Percentiles rank a stretch among this genome's conserved stretches.
Conservation (phyloP, 2,797 vertebrate genomes). For the Gouania willdenowi region DNA sequence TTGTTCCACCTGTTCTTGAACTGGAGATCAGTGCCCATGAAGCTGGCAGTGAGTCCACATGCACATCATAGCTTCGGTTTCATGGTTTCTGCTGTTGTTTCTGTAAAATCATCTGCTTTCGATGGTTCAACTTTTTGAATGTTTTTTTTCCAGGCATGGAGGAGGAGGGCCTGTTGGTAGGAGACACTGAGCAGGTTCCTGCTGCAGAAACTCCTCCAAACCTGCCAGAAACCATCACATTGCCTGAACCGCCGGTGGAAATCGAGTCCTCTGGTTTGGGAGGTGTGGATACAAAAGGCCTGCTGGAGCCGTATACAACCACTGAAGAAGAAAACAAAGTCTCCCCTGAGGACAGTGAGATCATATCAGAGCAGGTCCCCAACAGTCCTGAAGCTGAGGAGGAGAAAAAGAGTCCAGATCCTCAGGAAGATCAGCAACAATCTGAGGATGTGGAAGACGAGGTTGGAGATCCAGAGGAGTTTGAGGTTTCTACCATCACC, state of each 20-base stretch:
- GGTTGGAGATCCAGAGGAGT: constrained; percentile 14
- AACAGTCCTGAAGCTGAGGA: background rate
- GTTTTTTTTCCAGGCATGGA: constrained; percentile 48
- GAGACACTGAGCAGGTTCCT: constrained; percentile 31
- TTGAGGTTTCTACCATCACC: constrained; percentile 15
- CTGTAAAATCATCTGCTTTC: too few relatives aligned
- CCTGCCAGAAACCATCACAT: constrained; percentile 12
- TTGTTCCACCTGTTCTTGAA: constrained; percentile 12
- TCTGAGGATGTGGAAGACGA: constrained; percentile 18
- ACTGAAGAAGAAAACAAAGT: constrained; percentile 7
- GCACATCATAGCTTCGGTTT: background rate
- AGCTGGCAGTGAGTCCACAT: constrained; percentile 35
- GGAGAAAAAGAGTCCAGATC: constrained; percentile 8
- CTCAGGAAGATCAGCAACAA: constrained; percentile 14
- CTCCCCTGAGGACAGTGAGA: constrained; percentile 2
- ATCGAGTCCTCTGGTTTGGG: constrained; percentile 56
- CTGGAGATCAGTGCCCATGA: constrained; percentile 14
- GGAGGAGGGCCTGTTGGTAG: constrained; percentile 54
- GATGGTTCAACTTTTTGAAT: too few relatives aligned
- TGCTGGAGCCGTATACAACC: constrained; percentile 1
- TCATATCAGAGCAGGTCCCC: constrained; percentile 5
- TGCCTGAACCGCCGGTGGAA: constrained; percentile 46
- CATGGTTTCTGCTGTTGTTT: background rate
- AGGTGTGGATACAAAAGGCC: constrained; percentile 13
- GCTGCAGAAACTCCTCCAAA: constrained; percentile 18